A percentile compares a stretch with the other conserved stretches of the same genome.
Evolutionary conservation across 2,113 vertebrate species (phyloP).

Genomic region (Cryptomyrus ogoouensis): DNA sequence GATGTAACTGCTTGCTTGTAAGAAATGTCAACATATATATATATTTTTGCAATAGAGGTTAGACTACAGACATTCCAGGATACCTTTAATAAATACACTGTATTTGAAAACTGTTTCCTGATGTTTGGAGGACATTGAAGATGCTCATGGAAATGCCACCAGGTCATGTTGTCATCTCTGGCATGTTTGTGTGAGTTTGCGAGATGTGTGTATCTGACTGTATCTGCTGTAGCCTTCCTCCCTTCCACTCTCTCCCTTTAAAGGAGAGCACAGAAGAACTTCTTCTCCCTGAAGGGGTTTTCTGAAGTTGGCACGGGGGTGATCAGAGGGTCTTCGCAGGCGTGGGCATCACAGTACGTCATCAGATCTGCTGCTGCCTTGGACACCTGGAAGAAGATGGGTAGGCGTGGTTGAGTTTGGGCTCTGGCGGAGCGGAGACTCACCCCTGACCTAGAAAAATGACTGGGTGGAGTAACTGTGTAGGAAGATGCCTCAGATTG

Average conservation of each 20-base stretch:
- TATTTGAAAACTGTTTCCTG: not conserved
- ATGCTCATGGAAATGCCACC: not conserved
- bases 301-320: constrained; percentile 87
- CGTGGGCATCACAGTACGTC: constrained; percentile 83
- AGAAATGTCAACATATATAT: not conserved
- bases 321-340: constrained; percentile 84
- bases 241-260: constrained; percentile 52
- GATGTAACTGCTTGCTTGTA: not conserved
- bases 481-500: not conserved
- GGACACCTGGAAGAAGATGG: constrained; percentile 67
- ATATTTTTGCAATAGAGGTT: not conserved
- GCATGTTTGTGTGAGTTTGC: not conserved
- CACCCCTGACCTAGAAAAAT: not conserved
- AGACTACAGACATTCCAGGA: not conserved
- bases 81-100: not conserved
- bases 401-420: not conserved
- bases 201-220: not conserved
- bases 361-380: constrained; percentile 86
- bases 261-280: constrained; percentile 87
- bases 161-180: not conserved
- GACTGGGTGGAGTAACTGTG: not conserved
- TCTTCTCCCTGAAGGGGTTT: constrained; percentile 91
- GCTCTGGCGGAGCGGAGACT: not conserved
- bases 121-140: not conserved
- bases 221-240: not conserved